Conservation (phyloP, 2,113 vertebrate genomes). For the Parus major region DNA sequence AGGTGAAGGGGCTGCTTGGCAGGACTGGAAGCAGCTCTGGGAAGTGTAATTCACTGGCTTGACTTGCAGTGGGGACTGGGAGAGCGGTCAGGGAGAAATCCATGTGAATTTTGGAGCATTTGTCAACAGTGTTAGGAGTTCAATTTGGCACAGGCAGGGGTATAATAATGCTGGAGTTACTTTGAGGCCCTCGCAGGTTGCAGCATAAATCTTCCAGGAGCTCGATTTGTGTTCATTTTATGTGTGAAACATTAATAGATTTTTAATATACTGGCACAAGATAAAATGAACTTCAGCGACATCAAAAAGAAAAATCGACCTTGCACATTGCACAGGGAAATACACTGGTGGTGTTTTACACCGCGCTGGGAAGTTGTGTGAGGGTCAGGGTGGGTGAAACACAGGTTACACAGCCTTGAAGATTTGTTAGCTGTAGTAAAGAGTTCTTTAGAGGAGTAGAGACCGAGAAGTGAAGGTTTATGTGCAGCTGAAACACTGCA, state of each 20-base stretch:
- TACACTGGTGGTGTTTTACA: not conserved
- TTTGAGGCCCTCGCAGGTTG: not conserved
- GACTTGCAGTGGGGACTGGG: not conserved
- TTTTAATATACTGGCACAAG: conserved; percentile 47
- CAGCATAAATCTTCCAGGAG: not conserved
- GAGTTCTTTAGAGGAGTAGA: conserved; percentile 11
- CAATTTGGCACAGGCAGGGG: not conserved
- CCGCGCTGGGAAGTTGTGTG: not conserved
- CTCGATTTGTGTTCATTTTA: conserved; percentile 16
- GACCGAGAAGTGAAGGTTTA: not conserved
- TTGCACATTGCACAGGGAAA: not conserved
- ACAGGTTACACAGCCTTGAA: not conserved
- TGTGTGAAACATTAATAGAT: conserved; percentile 48
- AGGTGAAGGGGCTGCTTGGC: not conserved
- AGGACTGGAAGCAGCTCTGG: not conserved
- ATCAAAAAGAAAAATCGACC: conserved; percentile 2
- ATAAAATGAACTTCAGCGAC: conserved; percentile 10
- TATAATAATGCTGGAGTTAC: not conserved
- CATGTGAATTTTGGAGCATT: not conserved
- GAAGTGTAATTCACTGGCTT: not conserved
- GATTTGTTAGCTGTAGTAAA: conserved; percentile 28
- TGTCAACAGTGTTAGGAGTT: not conserved
- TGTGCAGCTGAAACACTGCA: not conserved
- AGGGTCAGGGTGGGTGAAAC: conserved; percentile 22
- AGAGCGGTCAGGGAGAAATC: not conserved